Evolutionary conservation across 2,113 vertebrate genomes (phyloP).

Genomic region (Xerus inauris): DNA sequence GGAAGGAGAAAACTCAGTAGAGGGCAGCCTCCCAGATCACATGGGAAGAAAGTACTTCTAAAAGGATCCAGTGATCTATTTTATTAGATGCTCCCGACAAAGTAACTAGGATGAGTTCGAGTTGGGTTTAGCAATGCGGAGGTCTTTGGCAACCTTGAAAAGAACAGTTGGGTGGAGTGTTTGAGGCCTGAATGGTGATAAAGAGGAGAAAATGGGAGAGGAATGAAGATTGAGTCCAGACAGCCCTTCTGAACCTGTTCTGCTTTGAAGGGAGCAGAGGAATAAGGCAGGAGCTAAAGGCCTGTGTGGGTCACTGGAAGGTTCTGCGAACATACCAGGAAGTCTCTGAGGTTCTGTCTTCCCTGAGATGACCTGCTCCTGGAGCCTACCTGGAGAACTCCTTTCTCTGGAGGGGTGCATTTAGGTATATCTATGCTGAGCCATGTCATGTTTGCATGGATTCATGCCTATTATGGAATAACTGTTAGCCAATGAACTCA

Average conservation of each 20-base stretch:
- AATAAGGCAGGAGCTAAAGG: not conserved
- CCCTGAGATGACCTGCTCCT: not conserved
- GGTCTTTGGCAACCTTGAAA: not conserved
- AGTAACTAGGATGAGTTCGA: not conserved
- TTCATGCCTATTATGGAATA: constrained; percentile 26
- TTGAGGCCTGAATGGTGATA: not conserved
- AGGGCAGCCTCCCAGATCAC: not conserved
- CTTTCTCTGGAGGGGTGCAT: not conserved
- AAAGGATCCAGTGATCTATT: not conserved
- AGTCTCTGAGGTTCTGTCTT: not conserved
- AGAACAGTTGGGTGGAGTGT: not conserved
- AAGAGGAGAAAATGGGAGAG: not conserved
- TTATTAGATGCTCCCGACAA: not conserved
- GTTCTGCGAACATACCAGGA: not conserved
- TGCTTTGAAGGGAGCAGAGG: not conserved
- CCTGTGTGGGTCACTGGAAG: not conserved
- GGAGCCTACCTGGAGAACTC: not conserved
- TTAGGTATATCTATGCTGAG: not conserved
- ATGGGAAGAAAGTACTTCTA: constrained; percentile 7
- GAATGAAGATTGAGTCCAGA: not conserved
- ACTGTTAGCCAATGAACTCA: not conserved
- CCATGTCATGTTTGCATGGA: not conserved
- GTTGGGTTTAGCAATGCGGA: not conserved
- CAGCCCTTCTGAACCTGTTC: not conserved
- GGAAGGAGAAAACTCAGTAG: not conserved